Base-by-base conservation (phyloP, 2,797 vertebrate species). In the Muscicapa striata region DNA sequence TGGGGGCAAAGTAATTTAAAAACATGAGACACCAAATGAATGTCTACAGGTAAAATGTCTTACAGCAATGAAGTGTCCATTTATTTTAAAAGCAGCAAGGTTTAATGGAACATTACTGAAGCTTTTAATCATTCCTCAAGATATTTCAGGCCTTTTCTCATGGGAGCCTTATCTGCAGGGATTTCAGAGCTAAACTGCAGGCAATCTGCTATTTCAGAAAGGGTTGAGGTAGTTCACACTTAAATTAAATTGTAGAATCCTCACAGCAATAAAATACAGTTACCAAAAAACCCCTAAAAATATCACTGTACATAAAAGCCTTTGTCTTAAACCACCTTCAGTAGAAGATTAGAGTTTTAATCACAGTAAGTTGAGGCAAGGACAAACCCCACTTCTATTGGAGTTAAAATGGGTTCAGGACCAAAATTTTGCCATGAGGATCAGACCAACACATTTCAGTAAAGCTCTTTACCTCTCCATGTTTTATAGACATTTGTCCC, bases 41-140 rank as follows among this genome's bases (percentile, higher is more conserved):
- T 91, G 70, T 76, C 76, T 94, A 90, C 85, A 95, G 84, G 94
- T 96, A 95, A 95, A 94, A 94, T 62, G 36, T 93, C 92, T 95
- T 92, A 76, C 61, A 96, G 89, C 81, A 90, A 93, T 95, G 96
- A 96, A 97, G 67, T 57, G 95, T 97, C 89, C 36, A 90, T 96
- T 97, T 97, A 92, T 95, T 96, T 94, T 96, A 94, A 97, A 97
- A 97, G 93, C 93, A 93, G 51, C 13, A 67, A 82, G 67, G 84
- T 95, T 97, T 97, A 97, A 97, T 96, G 96, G 94, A 95, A 97
- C 96, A 97, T 97, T 96, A 98, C 95, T 95, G 95, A 97, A 97
- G 94, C 96, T 97, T 97, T 97, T 97, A 96, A 97, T 97, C 95
- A 97, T 95, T 95, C 92, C 89, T 94, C 93, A 90, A 96, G 96